A percentile compares a stretch with the other conserved stretches of the same genome.
These are phyloP conservation scores for Mesochorus sp. DNA, from an alignment of 2,888 invertebrate genomes.

Conservation along the genomic window DNA sequence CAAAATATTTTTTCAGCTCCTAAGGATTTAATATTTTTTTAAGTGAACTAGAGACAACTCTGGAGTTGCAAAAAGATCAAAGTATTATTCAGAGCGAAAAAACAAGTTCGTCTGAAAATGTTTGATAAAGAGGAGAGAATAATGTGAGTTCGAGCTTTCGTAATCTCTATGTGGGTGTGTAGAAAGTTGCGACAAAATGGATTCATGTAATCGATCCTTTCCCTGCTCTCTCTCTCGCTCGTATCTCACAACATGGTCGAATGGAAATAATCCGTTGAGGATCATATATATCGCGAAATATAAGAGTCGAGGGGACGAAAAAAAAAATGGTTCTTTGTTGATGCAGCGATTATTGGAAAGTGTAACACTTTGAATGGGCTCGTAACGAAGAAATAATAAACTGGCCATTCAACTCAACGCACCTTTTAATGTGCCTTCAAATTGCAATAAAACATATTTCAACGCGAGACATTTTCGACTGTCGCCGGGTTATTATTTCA, in stretches of 20 bases:
- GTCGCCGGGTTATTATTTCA: too few relatives aligned
- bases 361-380: neutral
- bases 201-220: constrained; percentile 31
- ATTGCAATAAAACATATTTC: too few relatives aligned
- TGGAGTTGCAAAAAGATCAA: too few relatives aligned
- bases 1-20: too few relatives aligned
- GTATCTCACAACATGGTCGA: neutral
- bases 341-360: constrained; percentile 31
- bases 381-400: constrained; percentile 10
- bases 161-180: constrained; percentile 15
- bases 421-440: too few relatives aligned
- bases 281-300: constrained; percentile 12
- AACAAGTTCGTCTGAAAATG: too few relatives aligned
- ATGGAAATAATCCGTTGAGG: constrained; percentile 14
- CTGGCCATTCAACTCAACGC: neutral
- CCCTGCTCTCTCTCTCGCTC: neutral
- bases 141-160: neutral
- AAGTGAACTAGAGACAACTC: too few relatives aligned
- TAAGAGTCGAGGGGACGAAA: constrained; percentile 4
- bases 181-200: constrained; percentile 34
- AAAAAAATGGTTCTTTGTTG: constrained; percentile 29
- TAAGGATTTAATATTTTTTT: too few relatives aligned
- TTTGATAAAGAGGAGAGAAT: too few relatives aligned
- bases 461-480: too few relatives aligned
- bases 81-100: too few relatives aligned